These are phyloP conservation scores for Myotis planiceps DNA, from an alignment of 2,797 vertebrate species.

Conservation along the genomic window DNA sequence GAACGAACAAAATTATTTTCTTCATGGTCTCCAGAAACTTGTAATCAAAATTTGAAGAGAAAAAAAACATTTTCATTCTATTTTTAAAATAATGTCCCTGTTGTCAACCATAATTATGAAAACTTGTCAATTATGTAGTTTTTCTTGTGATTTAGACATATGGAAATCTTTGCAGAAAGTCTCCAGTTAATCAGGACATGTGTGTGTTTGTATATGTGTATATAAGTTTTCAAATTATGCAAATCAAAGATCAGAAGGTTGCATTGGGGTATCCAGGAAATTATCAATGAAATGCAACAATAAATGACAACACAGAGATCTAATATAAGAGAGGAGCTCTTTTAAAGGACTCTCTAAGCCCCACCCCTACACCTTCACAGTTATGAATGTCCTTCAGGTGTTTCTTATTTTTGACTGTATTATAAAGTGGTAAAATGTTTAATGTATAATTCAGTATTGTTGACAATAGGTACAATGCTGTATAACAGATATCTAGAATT, in stretches of 20 bases:
- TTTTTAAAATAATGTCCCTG: background rate
- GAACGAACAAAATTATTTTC: slow-evolving; percentile 15
- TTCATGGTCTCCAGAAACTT: background rate
- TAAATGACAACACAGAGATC: background rate
- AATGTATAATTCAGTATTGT: accelerated
- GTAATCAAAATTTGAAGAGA: background rate
- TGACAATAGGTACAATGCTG: accelerated
- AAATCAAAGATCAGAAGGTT: background rate
- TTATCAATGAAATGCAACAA: background rate
- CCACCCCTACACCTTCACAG: accelerated
- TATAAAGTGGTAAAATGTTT: no score
- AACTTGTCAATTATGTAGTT: background rate
- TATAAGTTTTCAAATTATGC: background rate
- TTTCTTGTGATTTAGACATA: background rate
- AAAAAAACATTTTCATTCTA: background rate
- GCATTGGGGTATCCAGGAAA: accelerated
- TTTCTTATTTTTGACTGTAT: background rate
- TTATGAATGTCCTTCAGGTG: background rate
- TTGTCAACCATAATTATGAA: background rate
- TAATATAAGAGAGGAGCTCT: background rate
- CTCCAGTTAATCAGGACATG: background rate
- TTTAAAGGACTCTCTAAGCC: background rate
- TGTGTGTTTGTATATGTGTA: background rate
- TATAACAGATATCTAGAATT: background rate
- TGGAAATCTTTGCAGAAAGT: background rate